Evolutionary conservation across 2,888 invertebrate species (phyloP).

Genomic region (Brachynemurus nebulosus): DNA sequence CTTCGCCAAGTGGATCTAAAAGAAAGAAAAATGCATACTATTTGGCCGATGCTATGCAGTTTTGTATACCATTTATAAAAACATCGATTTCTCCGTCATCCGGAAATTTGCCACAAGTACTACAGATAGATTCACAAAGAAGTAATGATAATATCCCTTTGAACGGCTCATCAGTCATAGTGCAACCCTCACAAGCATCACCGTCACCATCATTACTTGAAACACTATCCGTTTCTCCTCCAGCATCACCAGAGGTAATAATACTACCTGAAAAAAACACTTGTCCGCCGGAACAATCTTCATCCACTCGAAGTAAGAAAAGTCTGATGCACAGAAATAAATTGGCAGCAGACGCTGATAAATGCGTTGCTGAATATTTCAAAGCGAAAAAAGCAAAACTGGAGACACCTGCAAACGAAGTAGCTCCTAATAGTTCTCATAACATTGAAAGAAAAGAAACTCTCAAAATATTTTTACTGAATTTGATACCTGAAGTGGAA

Average conservation of each 20-base stretch:
- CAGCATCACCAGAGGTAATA: not conserved
- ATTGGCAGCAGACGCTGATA: constrained; percentile 14
- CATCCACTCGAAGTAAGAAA: constrained; percentile 13
- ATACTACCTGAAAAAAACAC: not conserved
- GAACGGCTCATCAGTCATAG: not conserved
- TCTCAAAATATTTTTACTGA: too few species aligned
- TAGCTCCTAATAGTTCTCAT: too few species aligned
- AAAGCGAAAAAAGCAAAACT: too few species aligned
- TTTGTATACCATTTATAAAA: not conserved
- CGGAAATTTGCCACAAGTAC: constrained; percentile 10
- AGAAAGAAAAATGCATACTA: not conserved
- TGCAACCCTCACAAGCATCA: constrained; percentile 6
- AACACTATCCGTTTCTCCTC: too few species aligned
- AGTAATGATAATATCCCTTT: not conserved
- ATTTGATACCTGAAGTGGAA: too few species aligned
- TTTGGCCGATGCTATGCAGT: not conserved
- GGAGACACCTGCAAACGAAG: too few species aligned
- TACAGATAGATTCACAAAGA: constrained; percentile 1
- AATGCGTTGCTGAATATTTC: constrained; percentile 16
- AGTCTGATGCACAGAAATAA: constrained; percentile 11
- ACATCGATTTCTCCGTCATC: constrained; percentile 7
- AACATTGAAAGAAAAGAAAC: too few species aligned
- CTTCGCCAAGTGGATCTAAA: not conserved
- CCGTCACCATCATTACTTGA: constrained; percentile 5
- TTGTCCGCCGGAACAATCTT: constrained; percentile 3